Conservation (phyloP, 2,113 vertebrate species). For the Apus apus region DNA sequence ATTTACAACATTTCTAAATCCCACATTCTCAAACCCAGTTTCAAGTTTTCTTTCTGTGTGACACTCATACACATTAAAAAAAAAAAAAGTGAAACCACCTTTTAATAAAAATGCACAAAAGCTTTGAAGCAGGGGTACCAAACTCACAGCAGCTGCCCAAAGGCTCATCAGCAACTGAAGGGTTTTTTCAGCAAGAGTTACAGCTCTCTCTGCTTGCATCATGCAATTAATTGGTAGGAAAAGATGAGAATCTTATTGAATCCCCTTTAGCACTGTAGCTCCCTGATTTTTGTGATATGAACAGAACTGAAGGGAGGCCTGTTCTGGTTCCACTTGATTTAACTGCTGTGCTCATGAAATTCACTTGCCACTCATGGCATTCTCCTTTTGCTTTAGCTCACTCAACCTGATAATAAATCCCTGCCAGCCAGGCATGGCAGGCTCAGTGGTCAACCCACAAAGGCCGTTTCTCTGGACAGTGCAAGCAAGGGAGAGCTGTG, state of each 20-base stretch:
- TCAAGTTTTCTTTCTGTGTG: neutral
- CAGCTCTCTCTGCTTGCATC: neutral
- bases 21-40: neutral
- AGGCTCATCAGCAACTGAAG: neutral
- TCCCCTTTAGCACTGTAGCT: neutral
- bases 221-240: neutral
- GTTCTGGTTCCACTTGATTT: neutral
- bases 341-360: neutral
- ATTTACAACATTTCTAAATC: neutral
- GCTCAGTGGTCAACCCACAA: neutral
- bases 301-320: neutral
- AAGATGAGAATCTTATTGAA: neutral
- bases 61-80: neutral
- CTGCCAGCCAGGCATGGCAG: neutral
- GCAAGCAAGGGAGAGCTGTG: neutral
- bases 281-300: neutral
- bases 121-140: neutral
- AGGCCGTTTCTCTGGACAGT: neutral
- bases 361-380: neutral
- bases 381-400: neutral
- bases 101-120: neutral
- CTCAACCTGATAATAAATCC: neutral
- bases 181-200: neutral
- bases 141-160: neutral
- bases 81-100: neutral